These are phyloP conservation scores for Conomelus anceps DNA, from an alignment of 2,888 invertebrate genomes.

Conservation along the genomic window DNA sequence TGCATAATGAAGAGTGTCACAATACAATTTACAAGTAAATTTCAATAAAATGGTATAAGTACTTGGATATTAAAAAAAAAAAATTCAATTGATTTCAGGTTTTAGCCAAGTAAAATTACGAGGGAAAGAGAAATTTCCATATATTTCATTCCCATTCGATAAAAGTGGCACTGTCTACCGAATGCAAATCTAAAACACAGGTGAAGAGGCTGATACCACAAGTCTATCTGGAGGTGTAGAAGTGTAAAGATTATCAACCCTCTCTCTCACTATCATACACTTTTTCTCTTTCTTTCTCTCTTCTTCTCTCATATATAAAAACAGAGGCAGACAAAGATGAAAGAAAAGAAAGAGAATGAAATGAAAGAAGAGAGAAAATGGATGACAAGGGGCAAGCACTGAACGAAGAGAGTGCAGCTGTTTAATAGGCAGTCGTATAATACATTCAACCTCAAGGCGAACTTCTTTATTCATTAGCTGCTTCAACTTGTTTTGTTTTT, in stretches of 20 bases:
- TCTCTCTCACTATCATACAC: no score
- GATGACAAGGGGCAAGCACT: background rate
- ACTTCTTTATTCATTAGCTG: background rate
- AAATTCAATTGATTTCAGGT: background rate
- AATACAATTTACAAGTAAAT: background rate
- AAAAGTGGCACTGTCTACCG: background rate
- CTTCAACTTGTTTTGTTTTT: background rate
- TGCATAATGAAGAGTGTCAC: background rate
- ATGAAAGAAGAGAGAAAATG: background rate
- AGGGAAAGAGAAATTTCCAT: background rate
- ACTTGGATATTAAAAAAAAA: background rate
- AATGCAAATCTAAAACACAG: background rate
- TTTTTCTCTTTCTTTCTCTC: no score
- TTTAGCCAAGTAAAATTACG: background rate
- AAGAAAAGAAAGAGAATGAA: background rate
- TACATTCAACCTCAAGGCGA: background rate
- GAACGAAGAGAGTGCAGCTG: background rate
- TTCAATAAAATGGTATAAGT: no score
- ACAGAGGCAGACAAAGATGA: background rate
- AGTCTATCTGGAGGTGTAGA: background rate
- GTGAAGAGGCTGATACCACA: background rate
- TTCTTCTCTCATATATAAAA: no score
- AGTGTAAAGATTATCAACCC: background rate
- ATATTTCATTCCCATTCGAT: no score
- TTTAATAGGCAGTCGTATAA: background rate